Conservation (phyloP, 2,888 invertebrate species). For the Baronia brevicornis region DNA sequence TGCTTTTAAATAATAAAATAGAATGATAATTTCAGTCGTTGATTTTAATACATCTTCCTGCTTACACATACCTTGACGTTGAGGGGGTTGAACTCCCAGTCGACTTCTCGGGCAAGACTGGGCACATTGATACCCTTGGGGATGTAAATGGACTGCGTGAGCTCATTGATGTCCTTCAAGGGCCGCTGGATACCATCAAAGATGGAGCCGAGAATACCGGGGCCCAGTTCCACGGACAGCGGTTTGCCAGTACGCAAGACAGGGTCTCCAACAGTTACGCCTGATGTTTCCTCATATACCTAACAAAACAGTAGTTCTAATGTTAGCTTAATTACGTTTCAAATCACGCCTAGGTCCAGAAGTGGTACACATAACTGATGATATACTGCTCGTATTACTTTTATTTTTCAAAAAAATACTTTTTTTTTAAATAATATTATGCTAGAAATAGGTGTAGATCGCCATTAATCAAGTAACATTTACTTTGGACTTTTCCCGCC, state of each 20-base stretch:
- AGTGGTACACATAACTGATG: no score
- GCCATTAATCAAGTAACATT: no score
- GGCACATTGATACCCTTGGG: conserved; percentile 99
- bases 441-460: no score
- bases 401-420: no score
- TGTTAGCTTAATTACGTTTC: neutral
- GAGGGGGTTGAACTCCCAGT: conserved; percentile 95
- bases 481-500: no score
- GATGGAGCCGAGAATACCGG: conserved; percentile 99
- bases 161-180: conserved; percentile 94
- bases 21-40: no score
- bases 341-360: no score
- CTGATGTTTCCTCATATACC: conserved; percentile 97
- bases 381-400: no score
- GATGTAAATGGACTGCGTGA: conserved; percentile 98
- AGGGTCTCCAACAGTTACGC: conserved; percentile 99
- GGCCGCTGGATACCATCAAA: conserved; percentile 99
- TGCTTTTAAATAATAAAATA: no score
- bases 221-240: conserved; percentile 98
- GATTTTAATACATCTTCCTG: no score
- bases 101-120: conserved; percentile 84
- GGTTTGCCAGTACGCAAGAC: conserved; percentile 99
- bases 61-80: conserved; percentile 81
- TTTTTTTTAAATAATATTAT: no score
- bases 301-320: conserved; percentile 28